Conservation (phyloP, 2,113 vertebrate genomes). For the Tautogolabrus adspersus region DNA sequence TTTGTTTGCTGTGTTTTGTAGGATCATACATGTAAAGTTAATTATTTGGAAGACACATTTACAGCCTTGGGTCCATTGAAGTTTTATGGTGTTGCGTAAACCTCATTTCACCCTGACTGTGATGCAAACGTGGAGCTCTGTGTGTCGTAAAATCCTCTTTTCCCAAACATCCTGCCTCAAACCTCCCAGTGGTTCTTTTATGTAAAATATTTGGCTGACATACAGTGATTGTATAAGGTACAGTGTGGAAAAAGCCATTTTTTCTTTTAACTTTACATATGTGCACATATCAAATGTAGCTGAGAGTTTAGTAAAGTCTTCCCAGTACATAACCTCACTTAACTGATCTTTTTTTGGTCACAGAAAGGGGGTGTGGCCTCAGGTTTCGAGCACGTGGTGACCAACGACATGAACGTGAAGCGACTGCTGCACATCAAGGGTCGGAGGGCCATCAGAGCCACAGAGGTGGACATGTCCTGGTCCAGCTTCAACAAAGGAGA, state of each 20-base stretch:
- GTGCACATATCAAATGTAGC: neutral
- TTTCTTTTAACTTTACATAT: neutral
- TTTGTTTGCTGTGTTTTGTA: constrained; percentile 15
- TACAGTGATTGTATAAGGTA: neutral
- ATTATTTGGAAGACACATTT: constrained; percentile 4
- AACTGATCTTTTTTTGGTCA: neutral
- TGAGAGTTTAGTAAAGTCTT: neutral
- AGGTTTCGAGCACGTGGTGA: constrained; percentile 82
- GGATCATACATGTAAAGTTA: neutral
- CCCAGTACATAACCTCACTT: neutral
- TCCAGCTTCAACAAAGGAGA: constrained; percentile 85
- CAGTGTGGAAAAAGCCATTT: neutral
- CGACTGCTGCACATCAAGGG: constrained; percentile 85
- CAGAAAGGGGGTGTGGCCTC: constrained; percentile 86
- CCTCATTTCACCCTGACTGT: constrained; percentile 12
- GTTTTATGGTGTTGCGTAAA: constrained; percentile 6
- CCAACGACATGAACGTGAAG: constrained; percentile 73
- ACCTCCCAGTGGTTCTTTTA: neutral
- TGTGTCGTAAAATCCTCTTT: constrained; percentile 10
- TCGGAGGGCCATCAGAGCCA: constrained; percentile 82
- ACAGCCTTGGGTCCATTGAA: constrained; percentile 5
- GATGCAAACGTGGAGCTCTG: neutral
- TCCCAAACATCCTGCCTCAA: neutral
- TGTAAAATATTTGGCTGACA: too few relatives aligned
- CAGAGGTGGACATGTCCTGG: constrained; percentile 81